Percentiles rank a stretch among this genome's conserved stretches.
These are phyloP conservation scores for Tiliacea aurago DNA, from an alignment of 2,888 invertebrate genomes.

Conservation along the genomic window DNA sequence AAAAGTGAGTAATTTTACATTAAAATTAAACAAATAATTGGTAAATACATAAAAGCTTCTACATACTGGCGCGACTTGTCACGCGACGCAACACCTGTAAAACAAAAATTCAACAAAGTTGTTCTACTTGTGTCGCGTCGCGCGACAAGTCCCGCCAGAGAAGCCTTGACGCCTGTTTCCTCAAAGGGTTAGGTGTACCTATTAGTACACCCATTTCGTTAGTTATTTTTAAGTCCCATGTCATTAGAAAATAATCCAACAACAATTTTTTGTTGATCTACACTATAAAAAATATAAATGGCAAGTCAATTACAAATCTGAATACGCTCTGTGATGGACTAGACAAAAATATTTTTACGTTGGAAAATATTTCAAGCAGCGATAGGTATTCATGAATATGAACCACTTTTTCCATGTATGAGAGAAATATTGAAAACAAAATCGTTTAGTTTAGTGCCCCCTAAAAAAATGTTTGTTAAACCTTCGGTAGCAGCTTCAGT, in stretches of 20 bases:
- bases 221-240: neutral
- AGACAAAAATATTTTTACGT: neutral
- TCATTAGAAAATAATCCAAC: neutral
- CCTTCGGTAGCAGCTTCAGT: too few relatives aligned
- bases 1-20: conserved; percentile 71
- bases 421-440: neutral
- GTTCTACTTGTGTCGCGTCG: too few relatives aligned
- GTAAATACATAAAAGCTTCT: neutral
- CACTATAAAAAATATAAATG: neutral
- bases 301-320: neutral
- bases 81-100: too few relatives aligned
- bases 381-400: neutral
- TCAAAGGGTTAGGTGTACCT: neutral
- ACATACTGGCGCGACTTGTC: too few relatives aligned
- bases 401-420: neutral
- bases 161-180: neutral
- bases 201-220: neutral
- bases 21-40: neutral
- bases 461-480: too few relatives aligned
- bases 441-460: neutral
- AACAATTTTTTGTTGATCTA: too few relatives aligned
- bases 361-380: neutral
- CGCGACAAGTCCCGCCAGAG: too few relatives aligned
- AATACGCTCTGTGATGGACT: neutral
- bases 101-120: too few relatives aligned